Conservation (phyloP, 53 echinoderm and acorn worm species). For the Astropecten irregularis region DNA sequence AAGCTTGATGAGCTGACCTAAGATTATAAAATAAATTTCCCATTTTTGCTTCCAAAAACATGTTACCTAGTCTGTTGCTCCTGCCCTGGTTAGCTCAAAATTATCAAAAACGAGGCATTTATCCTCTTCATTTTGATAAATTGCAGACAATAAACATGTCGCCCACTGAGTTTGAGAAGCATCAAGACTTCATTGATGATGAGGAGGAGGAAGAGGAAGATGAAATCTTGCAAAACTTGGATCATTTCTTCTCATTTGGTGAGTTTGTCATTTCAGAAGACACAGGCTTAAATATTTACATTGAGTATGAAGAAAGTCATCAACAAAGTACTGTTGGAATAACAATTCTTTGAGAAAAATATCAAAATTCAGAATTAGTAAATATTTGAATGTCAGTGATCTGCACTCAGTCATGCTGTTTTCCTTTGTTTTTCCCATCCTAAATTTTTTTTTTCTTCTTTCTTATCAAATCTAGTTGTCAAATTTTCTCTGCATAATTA, state of each 20-base stretch:
- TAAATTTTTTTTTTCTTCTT: background rate
- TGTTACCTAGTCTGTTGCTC: too few species aligned
- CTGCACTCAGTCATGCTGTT: background rate
- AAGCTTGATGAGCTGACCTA: too few species aligned
- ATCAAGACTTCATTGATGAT: background rate
- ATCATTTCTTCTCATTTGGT: constrained; percentile 32
- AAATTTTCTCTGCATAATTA: too few species aligned
- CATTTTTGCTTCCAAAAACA: too few species aligned
- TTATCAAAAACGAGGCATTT: too few species aligned
- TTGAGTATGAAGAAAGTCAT: background rate
- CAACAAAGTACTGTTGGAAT: background rate
- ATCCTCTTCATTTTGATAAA: too few species aligned
- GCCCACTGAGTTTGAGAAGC: constrained; percentile 11
- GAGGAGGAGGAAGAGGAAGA: constrained; percentile 33
- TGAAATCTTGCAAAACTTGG: background rate
- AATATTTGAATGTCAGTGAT: background rate
- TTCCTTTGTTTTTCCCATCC: background rate
- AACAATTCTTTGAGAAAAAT: background rate
- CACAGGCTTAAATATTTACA: too few species aligned
- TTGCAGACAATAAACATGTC: too few species aligned
- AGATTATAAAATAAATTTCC: too few species aligned
- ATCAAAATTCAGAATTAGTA: background rate
- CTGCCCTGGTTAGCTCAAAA: too few species aligned
- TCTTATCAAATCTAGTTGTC: too few species aligned
- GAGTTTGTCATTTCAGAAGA: background rate